Evolutionary conservation across 2,888 invertebrate species (phyloP).

Genomic region (Caenorhabditis imperialis): DNA sequence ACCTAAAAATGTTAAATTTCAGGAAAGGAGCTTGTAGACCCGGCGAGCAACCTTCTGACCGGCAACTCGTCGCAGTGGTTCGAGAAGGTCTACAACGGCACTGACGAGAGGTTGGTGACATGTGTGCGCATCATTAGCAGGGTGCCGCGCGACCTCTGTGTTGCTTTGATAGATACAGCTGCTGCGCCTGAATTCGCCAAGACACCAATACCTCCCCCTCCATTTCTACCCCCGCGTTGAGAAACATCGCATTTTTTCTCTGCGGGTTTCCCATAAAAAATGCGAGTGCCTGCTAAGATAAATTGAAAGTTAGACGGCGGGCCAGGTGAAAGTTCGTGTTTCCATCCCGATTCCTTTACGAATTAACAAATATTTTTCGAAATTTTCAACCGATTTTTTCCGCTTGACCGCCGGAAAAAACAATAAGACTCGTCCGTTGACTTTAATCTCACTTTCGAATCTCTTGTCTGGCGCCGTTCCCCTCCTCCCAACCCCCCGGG

Average conservation of each 20-base stretch:
- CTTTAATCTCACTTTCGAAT: conserved; percentile 25
- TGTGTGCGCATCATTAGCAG: conserved; percentile 30
- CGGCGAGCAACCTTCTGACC: too few relatives aligned
- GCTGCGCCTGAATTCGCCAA: conserved; percentile 13
- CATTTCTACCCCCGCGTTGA: not conserved
- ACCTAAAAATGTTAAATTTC: too few relatives aligned
- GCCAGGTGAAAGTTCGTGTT: too few relatives aligned
- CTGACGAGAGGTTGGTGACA: conserved; percentile 32
- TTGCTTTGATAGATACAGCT: conserved; percentile 32
- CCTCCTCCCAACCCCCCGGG: not conserved
- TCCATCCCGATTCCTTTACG: too few relatives aligned
- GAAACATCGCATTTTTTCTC: not conserved
- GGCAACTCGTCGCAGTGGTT: too few relatives aligned
- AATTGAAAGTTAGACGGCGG: too few relatives aligned
- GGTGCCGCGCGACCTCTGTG: conserved; percentile 27
- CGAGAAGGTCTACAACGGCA: conserved; percentile 25
- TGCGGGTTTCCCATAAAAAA: conserved; percentile 19
- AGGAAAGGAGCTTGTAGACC: too few relatives aligned
- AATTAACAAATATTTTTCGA: too few relatives aligned
- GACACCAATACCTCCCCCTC: conserved; percentile 1
- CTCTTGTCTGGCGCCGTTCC: not conserved
- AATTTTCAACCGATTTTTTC: too few relatives aligned
- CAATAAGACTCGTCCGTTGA: conserved; percentile 27
- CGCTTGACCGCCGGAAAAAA: not conserved
- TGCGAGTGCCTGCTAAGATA: not conserved